Conservation (phyloP, 2,888 invertebrate genomes). For the Maniola hyperantus region DNA sequence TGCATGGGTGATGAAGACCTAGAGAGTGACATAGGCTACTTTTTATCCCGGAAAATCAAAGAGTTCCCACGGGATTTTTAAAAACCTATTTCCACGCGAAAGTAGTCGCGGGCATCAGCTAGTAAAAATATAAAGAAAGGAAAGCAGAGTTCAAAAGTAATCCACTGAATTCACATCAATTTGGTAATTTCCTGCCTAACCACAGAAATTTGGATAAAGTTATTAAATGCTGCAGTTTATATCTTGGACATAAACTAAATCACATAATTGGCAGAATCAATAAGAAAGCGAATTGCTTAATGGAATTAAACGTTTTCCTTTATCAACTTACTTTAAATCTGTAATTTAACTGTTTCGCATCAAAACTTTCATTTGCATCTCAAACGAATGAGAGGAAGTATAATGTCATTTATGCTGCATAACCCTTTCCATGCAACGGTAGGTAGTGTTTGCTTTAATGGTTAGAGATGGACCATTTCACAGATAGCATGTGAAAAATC, state of each 20-base stretch:
- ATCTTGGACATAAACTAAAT: background rate
- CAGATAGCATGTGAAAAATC: no score
- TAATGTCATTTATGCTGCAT: constrained; percentile 16
- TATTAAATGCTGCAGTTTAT: constrained; percentile 1
- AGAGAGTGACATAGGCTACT: no score
- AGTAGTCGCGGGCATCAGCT: no score
- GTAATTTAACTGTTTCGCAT: constrained; percentile 10
- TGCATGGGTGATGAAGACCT: no score
- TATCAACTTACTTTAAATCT: constrained; percentile 6
- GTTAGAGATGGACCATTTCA: no score
- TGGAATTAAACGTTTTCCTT: background rate
- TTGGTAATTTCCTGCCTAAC: background rate
- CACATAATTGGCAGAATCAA: background rate
- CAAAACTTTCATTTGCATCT: constrained; percentile 16
- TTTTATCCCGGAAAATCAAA: no score
- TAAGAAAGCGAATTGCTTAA: constrained; percentile 15
- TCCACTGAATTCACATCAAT: background rate
- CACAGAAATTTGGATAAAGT: background rate
- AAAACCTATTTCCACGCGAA: no score
- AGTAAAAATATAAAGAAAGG: no score
- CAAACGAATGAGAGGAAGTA: constrained; percentile 11
- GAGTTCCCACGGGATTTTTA: no score
- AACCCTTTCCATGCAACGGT: constrained; percentile 17
- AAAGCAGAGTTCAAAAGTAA: no score
- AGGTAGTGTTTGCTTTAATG: constrained; percentile 14